A percentile compares a stretch with the other conserved stretches of the same genome.
These are phyloP conservation scores for Meteorus sp. DNA, from an alignment of 1,140 invertebrate species.

Conservation along the genomic window DNA sequence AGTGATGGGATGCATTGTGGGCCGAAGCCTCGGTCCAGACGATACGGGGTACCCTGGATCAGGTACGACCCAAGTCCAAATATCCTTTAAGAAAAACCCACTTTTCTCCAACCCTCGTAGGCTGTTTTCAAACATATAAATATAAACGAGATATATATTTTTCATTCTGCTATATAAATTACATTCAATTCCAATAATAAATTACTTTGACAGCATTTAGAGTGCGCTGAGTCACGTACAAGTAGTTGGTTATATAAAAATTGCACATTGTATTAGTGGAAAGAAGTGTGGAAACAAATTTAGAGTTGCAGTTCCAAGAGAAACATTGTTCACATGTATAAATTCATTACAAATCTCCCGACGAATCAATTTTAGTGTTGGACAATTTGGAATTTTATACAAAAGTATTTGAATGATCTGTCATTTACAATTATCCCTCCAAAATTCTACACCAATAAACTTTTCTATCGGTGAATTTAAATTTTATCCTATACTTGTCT, in stretches of 20 bases:
- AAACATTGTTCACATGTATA: too few species aligned
- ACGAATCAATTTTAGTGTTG: neutral
- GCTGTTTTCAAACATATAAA: conserved; percentile 36
- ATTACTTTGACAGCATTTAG: neutral
- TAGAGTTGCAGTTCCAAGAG: too few species aligned
- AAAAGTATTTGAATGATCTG: too few species aligned
- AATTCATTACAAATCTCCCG: neutral
- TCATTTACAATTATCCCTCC: too few species aligned
- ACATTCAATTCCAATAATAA: too few species aligned
- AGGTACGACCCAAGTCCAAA: conserved; percentile 58
- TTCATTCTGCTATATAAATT: neutral
- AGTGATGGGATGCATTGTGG: conserved; percentile 57
- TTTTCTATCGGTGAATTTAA: too few species aligned
- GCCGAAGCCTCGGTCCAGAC: conserved; percentile 57
- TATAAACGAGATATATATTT: neutral
- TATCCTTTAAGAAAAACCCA: conserved; percentile 50
- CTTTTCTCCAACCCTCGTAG: conserved; percentile 50
- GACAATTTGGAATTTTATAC: conserved; percentile 3
- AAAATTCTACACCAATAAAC: too few species aligned
- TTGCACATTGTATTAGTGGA: neutral
- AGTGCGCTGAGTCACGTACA: neutral
- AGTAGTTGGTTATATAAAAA: neutral
- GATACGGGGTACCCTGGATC: conserved; percentile 58
- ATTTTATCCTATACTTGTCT: too few species aligned
- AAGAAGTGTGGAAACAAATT: too few species aligned